phyloP scores from a whole-genome alignment of 2,113 vertebrate genomes.

The Lasiurus cinereus region DNA sequence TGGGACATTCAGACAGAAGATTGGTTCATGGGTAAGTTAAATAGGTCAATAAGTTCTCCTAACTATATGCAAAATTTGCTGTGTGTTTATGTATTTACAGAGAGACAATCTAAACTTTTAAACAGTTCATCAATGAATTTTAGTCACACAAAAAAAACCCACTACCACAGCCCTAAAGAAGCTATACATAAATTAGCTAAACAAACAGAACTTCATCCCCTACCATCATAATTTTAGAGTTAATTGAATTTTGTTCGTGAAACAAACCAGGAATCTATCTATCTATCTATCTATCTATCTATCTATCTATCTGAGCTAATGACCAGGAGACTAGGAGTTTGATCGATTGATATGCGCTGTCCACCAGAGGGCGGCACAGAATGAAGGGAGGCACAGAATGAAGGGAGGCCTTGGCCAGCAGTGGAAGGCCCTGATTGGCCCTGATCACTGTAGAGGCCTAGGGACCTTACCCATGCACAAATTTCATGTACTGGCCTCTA shows the following conservation, averaged over 20 bases:
- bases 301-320: too few species aligned
- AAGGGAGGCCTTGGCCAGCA: too few species aligned
- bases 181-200: background rate
- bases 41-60: background rate
- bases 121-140: conserved; percentile 2
- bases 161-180: background rate
- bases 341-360: too few species aligned
- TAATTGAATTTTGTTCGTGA: conserved; percentile 16
- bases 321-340: too few species aligned
- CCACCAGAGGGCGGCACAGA: too few species aligned
- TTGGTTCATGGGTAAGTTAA: background rate
- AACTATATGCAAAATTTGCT: background rate
- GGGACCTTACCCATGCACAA: too few species aligned
- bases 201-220: background rate
- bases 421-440: too few species aligned
- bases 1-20: background rate
- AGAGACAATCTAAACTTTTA: background rate
- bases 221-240: background rate
- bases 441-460: too few species aligned
- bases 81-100: background rate
- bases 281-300: too few species aligned
- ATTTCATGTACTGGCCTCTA: too few species aligned
- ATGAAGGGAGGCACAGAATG: too few species aligned
- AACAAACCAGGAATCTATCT: background rate
- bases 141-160: background rate